phyloP scores from a whole-genome alignment of 2,888 invertebrate species.

The Aquatica leii region DNA sequence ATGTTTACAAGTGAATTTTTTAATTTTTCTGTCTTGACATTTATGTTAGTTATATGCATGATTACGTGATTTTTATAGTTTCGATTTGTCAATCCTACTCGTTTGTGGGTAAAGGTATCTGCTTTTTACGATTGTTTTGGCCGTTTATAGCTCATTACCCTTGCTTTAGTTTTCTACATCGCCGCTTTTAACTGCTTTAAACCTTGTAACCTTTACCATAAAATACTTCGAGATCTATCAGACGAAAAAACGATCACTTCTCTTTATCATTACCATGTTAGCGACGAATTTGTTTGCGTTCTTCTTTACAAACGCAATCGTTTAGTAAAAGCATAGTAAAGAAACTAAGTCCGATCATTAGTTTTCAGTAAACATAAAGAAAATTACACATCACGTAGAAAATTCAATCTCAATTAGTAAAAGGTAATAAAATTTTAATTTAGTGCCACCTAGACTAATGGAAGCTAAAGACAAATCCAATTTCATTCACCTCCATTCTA shows the following conservation, averaged over 20 bases:
- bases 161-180: conserved; percentile 1
- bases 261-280: no score
- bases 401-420: conserved; percentile 5
- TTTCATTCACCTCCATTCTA: conserved; percentile 24
- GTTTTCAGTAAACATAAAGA: not conserved
- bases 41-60: no score
- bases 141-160: conserved; percentile 3
- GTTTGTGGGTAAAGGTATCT: not conserved
- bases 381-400: not conserved
- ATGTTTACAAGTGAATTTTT: not conserved
- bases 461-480: conserved; percentile 25
- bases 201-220: no score
- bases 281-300: no score
- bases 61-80: not conserved
- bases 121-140: not conserved
- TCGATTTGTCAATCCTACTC: not conserved
- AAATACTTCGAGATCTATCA: no score
- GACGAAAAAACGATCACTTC: no score
- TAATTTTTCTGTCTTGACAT: not conserved
- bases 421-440: conserved; percentile 17
- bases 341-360: no score
- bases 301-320: no score
- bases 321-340: no score
- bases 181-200: conserved; percentile 2
- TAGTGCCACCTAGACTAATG: conserved; percentile 19